Evolutionary conservation across 2,113 vertebrate genomes (phyloP), one percentile per base, ranked within the genome.

Genomic region (Poeciliopsis retropinna): DNA sequence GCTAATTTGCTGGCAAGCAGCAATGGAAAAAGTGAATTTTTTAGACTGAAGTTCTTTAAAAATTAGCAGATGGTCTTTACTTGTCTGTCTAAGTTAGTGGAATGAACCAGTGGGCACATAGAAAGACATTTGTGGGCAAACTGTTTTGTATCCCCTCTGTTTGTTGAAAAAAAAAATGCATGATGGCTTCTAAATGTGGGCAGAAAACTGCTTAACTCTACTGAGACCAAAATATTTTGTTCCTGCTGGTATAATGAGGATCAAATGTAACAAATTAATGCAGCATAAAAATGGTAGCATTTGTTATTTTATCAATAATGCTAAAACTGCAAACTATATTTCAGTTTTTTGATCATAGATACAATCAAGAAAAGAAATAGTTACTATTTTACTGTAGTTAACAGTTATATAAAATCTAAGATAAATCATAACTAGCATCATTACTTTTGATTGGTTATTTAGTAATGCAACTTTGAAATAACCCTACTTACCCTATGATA

Each of bases 61-160:
- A 91, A 82, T 79, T 88, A 92, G 91, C 93, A 94, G 93, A 94
- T 94, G 93, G 93, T 87, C 90, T 82, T 92, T 89, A 75, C 91
- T 89, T 91, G 84, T 65, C 71, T 12, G 83, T 39, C 67, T 92
- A 87, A 94, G 92, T 91, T 72, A 90, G 85, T 89, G 88, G 87
- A 90, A 79, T 76, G 89, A 90, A 90, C 81, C 90, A 91, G 81
- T 84, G 87, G 87, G 82, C 87, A 92, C 85, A 86, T 87, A 91
- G 78, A 83, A 73, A 70, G 85, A 90, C 89, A 90, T 93, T 93
- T 92, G 90, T 92, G 92, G 87, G 86, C 82, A 92, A 93, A 91
- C 89, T 93, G 88, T 92, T 91, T 93, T 90, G 82, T 85, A 90
- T 90, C 89, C 90, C 85, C 62, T 90, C 76, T 92, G 89, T 89